These are phyloP conservation scores for Actenoides hombroni DNA, from an alignment of 2,113 vertebrate species.

Conservation along the genomic window DNA sequence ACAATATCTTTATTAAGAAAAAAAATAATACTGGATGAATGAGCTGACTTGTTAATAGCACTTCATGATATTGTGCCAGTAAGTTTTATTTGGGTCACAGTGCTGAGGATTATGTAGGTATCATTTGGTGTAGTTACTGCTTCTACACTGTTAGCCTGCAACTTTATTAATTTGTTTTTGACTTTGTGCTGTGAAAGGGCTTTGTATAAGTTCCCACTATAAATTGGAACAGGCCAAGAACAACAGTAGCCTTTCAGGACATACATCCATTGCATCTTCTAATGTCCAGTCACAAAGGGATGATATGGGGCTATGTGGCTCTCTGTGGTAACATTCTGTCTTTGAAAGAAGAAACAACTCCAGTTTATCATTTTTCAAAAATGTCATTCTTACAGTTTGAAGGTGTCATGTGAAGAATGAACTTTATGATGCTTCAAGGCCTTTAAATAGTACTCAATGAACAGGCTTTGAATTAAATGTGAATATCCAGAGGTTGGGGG, in stretches of 20 bases:
- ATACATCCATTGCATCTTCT: neutral
- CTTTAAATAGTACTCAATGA: neutral
- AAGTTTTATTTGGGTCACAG: neutral
- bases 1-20: neutral
- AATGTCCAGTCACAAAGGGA: neutral
- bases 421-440: neutral
- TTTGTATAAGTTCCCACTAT: neutral
- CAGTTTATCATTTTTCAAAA: neutral
- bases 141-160: neutral
- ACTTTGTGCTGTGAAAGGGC: neutral
- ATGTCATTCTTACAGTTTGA: neutral
- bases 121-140: neutral
- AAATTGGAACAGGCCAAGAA: neutral
- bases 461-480: neutral
- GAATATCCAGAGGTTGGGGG: neutral
- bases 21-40: neutral
- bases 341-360: neutral
- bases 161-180: neutral
- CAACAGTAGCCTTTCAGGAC: neutral
- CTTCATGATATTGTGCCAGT: neutral
- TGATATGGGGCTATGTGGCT: accelerated
- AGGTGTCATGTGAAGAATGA: neutral
- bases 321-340: neutral
- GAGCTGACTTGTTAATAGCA: neutral
- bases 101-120: neutral